Evolutionary conservation across 2,113 vertebrate species (phyloP).

Genomic region (Strix uralensis): DNA sequence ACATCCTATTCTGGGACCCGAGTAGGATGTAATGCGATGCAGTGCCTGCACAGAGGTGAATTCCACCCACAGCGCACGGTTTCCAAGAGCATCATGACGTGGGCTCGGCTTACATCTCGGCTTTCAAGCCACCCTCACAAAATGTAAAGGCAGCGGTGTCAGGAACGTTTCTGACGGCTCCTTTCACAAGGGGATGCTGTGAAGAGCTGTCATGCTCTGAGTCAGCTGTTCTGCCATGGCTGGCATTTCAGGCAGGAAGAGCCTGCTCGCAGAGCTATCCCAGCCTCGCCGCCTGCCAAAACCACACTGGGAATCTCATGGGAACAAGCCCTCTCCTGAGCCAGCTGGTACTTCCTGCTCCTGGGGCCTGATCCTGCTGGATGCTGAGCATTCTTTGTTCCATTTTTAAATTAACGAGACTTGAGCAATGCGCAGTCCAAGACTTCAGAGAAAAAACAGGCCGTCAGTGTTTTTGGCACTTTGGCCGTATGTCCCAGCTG

Average conservation of each 20-base stretch:
- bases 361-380: conserved; percentile 46
- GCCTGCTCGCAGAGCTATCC: neutral
- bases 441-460: neutral
- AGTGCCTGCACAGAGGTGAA: neutral
- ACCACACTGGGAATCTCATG: neutral
- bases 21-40: neutral
- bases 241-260: conserved; percentile 11
- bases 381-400: conserved; percentile 49
- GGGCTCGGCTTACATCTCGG: neutral
- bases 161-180: neutral
- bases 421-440: neutral
- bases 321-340: neutral
- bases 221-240: conserved; percentile 37
- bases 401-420: conserved; percentile 17
- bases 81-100: neutral
- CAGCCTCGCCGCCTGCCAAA: neutral
- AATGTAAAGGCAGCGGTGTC: neutral
- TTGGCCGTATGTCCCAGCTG: neutral
- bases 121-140: neutral
- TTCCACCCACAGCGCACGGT: neutral
- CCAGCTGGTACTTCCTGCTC: conserved; percentile 45
- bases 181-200: conserved; percentile 1
- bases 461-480: neutral
- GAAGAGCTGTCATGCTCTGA: conserved; percentile 28
- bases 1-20: neutral